Base-by-base conservation (phyloP, 1,140 invertebrate species). In the Dendroctonus ponderosae region DNA sequence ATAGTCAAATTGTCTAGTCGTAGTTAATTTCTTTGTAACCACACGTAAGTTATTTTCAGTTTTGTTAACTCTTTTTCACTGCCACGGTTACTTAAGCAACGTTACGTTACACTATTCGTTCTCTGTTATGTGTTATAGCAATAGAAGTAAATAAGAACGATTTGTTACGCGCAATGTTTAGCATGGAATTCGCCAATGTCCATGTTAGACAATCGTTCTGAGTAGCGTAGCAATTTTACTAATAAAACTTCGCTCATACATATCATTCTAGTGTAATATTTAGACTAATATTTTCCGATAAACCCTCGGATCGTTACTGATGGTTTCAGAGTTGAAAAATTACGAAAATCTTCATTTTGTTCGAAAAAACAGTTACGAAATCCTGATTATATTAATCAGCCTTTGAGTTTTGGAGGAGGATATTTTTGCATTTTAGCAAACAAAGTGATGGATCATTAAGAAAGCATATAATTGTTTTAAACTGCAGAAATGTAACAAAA, bases 211-310 rank as follows among this genome's bases (percentile, higher is more conserved):
- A 26, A 44, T 42, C 41, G 62, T 64, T 42, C 52, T 58, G 9
- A 39, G 9, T 66, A 67, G 66, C 50, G 68, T 66, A 58, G 42
- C 51, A 52, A 62, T 70, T 65, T 39, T 71, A 66, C 65, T 68
- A 63, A 67, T 66, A 56, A 70, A 74, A 68, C 66, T 70, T 70
- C 69, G 71, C 73, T 73, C 70, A 74, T 74, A 74, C 71, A 74
- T 74, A 74, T 74, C 71, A 73, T 73, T 71, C 52, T 74, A 74
- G 71, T 65, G 50, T 71, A 70, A 46, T 46, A 46, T 12, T 11
- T 46, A 12, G 8, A 46, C 43, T 15, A 51, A 51, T 15, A 11
- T 12, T 11, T 51, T 51, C 15, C 53, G 7, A 26, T 26, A 26
- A 26, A 26, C 26, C 26, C 26, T 26, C 26, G 26, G 26, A 26